Base-by-base conservation (phyloP, 2,888 invertebrate species). In the Drosophila multiciliata region DNA sequence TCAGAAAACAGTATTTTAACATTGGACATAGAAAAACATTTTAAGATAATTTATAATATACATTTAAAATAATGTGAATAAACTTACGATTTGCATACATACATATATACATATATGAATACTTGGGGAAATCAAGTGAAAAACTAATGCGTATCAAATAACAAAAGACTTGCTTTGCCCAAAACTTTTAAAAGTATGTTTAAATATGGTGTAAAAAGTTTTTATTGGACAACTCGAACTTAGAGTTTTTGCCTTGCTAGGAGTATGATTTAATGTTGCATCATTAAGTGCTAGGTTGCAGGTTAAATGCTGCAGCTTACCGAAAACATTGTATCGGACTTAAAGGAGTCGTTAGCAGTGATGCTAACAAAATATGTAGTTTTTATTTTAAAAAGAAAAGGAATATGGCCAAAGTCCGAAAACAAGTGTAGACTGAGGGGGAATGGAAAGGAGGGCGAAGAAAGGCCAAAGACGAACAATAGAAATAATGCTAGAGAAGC, bases 321-420 rank as follows among this genome's bases (percentile, higher is more conserved):
- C 12, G 32, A 12, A 15, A 52, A 53, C 17, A 38, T 35, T 32
- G 29, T 35, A 15, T 35, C 1, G 29, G 36, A 29, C 9, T 20
- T 60, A 15, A 42, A 42, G 42, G 17, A 62, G 26, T 52, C 32
- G 38, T 15, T 1, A n/a, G n/a, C 32, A 15, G 33, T 6, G 54
- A 62, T 52, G 55, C 42, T 26, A 69, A 61, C 66, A 20, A 42
- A 53, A 76, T 54, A 67, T 70, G 40, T 65, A 52, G 57, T 73
- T 66, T 33, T 65, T 62, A 26, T 60, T 65, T 63, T 20, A 53
- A 61, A 55, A 66, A 70, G 36, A 55, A 66, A 55, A 38, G 53
- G 38, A 65, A 72, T 66, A 59, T 57, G 57, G 15, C 36, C 49
- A 57, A 42, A 42, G 40, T 32, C 20, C 32, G 36, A 26, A 32